Evolutionary conservation across 2,113 vertebrate species (phyloP).

Genomic region (Cygnus buccinator): DNA sequence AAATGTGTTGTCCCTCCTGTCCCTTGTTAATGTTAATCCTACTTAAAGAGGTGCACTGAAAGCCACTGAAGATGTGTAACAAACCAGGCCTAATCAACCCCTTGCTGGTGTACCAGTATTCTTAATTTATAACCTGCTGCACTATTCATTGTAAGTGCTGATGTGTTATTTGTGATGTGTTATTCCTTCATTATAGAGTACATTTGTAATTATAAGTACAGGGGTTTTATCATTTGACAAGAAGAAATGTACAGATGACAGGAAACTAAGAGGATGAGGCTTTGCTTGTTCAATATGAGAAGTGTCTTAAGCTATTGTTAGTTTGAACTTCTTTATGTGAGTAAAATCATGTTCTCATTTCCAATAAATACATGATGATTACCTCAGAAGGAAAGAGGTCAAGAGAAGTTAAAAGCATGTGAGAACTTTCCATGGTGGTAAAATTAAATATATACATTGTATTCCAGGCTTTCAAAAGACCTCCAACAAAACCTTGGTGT

Average conservation of each 20-base stretch:
- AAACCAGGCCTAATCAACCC: conserved; percentile 10
- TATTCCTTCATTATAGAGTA: not conserved
- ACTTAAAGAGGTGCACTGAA: not conserved
- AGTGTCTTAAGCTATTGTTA: not conserved
- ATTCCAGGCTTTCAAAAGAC: not conserved
- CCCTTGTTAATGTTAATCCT: conserved; percentile 14
- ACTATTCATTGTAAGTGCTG: not conserved
- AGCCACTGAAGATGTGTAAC: not conserved
- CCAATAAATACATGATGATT: not conserved
- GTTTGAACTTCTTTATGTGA: not conserved
- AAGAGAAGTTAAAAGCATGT: not conserved
- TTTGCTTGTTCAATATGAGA: not conserved
- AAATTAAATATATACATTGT: not conserved
- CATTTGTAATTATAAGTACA: not conserved
- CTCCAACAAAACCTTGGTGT: not conserved
- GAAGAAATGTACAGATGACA: not conserved
- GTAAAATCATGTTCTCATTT: not conserved
- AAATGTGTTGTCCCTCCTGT: not conserved
- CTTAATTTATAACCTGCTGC: conserved; percentile 5
- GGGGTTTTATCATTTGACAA: not conserved
- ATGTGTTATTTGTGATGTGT: not conserved
- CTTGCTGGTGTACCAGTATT: not conserved
- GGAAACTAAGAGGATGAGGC: not conserved
- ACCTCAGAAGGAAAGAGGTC: not conserved
- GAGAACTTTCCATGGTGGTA: not conserved